Percentiles rank a stretch among this genome's conserved stretches.
Conservation (phyloP, 2,113 vertebrate species). For the Pongo abelii region DNA sequence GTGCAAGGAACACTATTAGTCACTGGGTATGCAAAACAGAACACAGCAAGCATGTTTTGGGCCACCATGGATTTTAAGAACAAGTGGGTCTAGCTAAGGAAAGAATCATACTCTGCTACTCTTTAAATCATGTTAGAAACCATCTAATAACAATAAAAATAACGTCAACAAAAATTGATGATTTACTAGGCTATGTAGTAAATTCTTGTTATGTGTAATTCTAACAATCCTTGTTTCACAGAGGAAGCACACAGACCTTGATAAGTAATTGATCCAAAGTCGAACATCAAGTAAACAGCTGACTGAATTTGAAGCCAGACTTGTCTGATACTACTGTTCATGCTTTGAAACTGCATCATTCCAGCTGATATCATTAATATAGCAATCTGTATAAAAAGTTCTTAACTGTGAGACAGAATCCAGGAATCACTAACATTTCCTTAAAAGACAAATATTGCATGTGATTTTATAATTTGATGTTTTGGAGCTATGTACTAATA, state of each 20-base stretch:
- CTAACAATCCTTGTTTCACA: background rate
- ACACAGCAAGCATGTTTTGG: constrained; percentile 1
- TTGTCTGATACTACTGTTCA: background rate
- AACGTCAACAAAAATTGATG: background rate
- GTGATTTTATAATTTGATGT: constrained; percentile 23
- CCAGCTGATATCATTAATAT: background rate
- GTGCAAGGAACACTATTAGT: background rate
- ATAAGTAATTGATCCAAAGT: background rate
- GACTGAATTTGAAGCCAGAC: background rate
- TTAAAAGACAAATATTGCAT: constrained; percentile 2
- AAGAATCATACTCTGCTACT: constrained; percentile 87
- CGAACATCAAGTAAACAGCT: background rate
- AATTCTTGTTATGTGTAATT: background rate
- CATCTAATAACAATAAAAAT: constrained; percentile 86
- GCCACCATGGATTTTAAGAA: constrained; percentile 69
- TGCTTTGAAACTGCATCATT: background rate
- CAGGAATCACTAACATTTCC: background rate
- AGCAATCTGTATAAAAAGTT: background rate
- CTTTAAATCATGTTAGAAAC: constrained; percentile 80
- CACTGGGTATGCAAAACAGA: background rate
- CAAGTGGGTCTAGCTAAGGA: constrained; percentile 87
- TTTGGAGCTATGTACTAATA: background rate
- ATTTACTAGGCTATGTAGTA: background rate
- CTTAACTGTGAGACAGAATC: constrained; percentile 23
- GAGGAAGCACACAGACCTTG: background rate